Conservation (phyloP, 2,113 vertebrate species). For the Hemichromis elongatus region DNA sequence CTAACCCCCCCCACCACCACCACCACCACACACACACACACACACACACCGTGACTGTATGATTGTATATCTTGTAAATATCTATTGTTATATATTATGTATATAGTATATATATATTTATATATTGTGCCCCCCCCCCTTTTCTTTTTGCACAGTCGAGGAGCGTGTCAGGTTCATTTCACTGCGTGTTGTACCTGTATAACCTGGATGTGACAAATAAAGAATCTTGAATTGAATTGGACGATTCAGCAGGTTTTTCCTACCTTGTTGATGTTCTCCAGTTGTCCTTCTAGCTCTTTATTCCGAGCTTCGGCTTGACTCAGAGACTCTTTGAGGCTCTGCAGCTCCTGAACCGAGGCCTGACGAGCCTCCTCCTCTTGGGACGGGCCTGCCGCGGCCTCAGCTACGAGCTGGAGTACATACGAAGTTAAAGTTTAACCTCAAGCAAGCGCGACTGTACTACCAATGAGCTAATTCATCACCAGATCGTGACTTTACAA, state of each 20-base stretch:
- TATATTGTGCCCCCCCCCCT: no score
- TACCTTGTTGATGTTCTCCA: constrained; percentile 88
- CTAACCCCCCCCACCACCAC: no score
- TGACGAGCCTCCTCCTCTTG: constrained; percentile 84
- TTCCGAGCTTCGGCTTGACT: constrained; percentile 80
- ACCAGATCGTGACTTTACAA: not conserved
- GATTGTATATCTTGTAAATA: no score
- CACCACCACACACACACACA: no score
- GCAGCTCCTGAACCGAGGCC: constrained; percentile 84
- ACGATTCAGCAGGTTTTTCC: not conserved
- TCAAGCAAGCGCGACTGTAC: not conserved
- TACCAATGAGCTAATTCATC: not conserved
- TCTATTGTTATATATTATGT: no score
- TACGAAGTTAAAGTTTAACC: not conserved
- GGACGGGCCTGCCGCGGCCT: constrained; percentile 76
- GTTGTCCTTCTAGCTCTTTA: constrained; percentile 80
- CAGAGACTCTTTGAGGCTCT: constrained; percentile 81
- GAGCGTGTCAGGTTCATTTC: no score
- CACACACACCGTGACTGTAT: no score
- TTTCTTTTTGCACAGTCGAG: no score
- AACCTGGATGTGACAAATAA: no score
- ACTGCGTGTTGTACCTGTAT: no score
- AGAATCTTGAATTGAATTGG: no score
- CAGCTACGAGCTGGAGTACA: constrained; percentile 74
- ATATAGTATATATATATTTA: no score